These are phyloP conservation scores for Anhinga rufa DNA, from an alignment of 2,113 vertebrate genomes.

Conservation along the genomic window DNA sequence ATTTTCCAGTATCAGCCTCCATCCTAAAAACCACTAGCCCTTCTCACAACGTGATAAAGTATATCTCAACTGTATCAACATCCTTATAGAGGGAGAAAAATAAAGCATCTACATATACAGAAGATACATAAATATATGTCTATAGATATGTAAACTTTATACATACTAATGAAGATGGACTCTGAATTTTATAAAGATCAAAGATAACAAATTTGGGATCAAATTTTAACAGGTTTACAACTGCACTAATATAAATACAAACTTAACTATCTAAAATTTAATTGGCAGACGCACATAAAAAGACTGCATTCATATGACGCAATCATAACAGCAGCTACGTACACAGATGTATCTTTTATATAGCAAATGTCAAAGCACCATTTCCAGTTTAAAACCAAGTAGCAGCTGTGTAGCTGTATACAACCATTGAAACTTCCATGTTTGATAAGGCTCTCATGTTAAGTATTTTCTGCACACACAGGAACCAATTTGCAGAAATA, in stretches of 20 bases:
- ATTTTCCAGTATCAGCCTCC: not conserved
- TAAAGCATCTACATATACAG: not conserved
- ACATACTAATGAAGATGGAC: not conserved
- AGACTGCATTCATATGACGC: not conserved
- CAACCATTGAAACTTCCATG: not conserved
- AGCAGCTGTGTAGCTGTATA: not conserved
- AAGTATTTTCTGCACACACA: not conserved
- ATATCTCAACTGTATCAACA: not conserved
- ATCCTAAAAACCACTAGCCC: not conserved
- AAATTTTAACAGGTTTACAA: not conserved
- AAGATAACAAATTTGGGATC: not conserved
- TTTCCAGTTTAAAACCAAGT: not conserved
- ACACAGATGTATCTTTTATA: not conserved
- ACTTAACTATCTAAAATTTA: not conserved
- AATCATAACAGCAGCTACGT: fast-evolving
- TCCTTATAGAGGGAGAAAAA: not conserved
- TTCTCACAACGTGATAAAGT: not conserved
- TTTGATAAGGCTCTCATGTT: not conserved
- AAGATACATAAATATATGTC: not conserved
- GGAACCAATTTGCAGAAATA: not conserved
- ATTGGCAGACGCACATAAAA: not conserved
- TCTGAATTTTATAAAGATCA: not conserved
- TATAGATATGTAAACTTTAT: not conserved
- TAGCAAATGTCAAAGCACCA: not conserved
- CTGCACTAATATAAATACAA: not conserved